phyloP scores from a whole-genome alignment of 1,140 invertebrate genomes.

The Dryas iulia region DNA sequence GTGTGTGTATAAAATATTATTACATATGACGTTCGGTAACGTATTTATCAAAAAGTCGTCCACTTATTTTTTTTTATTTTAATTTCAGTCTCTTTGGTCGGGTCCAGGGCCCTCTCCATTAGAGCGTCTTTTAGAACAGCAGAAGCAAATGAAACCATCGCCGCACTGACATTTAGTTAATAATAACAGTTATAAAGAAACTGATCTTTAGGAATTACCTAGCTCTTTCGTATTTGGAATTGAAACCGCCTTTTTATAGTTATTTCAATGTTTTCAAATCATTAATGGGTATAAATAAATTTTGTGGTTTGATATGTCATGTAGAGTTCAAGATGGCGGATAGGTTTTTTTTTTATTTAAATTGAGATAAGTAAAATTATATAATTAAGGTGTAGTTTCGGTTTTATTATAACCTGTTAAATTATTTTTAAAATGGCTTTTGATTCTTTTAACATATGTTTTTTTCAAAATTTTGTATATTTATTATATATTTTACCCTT shows the following conservation, averaged over 20 bases:
- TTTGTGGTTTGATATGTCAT: not conserved
- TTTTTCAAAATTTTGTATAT: no score
- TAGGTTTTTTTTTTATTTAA: no score
- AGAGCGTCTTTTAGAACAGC: slow-evolving; percentile 89
- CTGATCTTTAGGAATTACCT: not conserved
- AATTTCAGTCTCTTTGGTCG: slow-evolving; percentile 87
- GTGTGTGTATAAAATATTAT: no score
- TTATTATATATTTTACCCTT: no score
- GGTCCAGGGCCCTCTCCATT: slow-evolving; percentile 88
- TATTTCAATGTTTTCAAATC: not conserved
- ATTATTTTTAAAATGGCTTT: no score
- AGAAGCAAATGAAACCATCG: slow-evolving; percentile 82
- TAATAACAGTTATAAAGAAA: not conserved
- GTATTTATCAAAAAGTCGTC: no score
- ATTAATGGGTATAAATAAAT: not conserved
- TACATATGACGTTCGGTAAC: no score
- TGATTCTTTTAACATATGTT: no score
- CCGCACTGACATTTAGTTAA: slow-evolving; percentile 43
- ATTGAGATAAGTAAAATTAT: no score
- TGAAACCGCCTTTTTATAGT: not conserved
- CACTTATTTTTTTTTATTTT: not conserved
- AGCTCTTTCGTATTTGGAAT: not conserved
- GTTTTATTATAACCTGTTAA: no score
- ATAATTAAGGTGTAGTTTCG: no score
- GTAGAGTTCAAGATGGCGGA: not conserved